Evolutionary conservation across 2,888 invertebrate genomes (phyloP).

Genomic region (Rotaria macrura): DNA sequence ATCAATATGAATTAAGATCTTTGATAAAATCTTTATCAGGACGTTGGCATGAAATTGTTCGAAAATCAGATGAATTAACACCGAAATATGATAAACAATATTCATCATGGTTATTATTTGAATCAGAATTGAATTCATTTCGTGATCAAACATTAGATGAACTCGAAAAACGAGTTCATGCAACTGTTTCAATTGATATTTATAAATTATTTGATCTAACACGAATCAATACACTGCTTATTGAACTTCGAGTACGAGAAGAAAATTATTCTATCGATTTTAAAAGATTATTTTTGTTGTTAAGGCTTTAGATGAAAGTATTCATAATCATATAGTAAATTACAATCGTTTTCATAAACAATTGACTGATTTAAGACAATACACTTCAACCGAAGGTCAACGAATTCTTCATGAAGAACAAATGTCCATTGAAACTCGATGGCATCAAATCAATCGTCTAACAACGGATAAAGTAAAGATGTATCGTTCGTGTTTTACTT

Average conservation of each 20-base stretch:
- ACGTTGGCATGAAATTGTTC: not conserved
- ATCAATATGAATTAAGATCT: not conserved
- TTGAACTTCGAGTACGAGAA: not conserved
- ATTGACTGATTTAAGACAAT: conserved; percentile 1
- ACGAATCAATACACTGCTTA: not conserved
- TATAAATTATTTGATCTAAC: not conserved
- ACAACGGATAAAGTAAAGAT: not conserved
- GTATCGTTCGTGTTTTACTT: no score
- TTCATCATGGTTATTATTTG: not conserved
- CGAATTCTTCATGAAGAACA: not conserved
- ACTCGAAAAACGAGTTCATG: not conserved
- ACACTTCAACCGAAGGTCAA: not conserved
- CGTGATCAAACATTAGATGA: not conserved
- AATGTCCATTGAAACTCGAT: not conserved
- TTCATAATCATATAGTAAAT: not conserved
- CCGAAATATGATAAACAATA: not conserved
- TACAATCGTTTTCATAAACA: conserved; percentile 19
- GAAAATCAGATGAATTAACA: not conserved
- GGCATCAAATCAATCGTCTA: not conserved
- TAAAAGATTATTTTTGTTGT: no score
- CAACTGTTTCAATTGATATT: not conserved
- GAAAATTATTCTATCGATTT: not conserved
- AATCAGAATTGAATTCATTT: conserved; percentile 13
- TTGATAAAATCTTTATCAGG: not conserved
- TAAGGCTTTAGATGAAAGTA: not conserved